These are phyloP conservation scores for Araneus ventricosus DNA, from an alignment of 1,140 invertebrate genomes.

Conservation along the genomic window DNA sequence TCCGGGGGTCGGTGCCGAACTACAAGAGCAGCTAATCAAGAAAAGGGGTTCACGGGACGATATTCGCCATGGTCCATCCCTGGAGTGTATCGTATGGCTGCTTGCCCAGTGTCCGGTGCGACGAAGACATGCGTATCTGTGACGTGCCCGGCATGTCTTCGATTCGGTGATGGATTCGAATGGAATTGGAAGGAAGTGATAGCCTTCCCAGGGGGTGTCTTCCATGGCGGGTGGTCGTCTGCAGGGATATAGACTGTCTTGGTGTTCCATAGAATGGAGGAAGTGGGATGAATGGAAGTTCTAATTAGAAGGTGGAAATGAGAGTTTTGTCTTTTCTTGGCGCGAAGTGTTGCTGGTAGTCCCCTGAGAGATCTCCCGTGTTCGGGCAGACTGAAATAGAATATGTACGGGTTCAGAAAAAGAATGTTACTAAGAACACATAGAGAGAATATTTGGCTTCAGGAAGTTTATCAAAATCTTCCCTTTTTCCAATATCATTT, in stretches of 20 bases:
- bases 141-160: slow-evolving; percentile 36
- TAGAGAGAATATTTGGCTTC: too few species aligned
- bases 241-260: neutral
- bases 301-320: slow-evolving; percentile 20
- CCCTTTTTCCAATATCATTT: too few species aligned
- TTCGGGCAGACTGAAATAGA: neutral
- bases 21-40: slow-evolving; percentile 54
- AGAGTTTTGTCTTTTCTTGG: slow-evolving; percentile 5
- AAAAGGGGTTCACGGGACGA: slow-evolving; percentile 44
- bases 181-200: slow-evolving; percentile 50
- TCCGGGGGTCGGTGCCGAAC: neutral
- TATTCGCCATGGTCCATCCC: neutral
- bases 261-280: neutral
- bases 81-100: slow-evolving; percentile 39
- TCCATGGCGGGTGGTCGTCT: neutral
- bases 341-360: neutral
- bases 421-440: too few species aligned
- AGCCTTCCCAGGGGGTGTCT: neutral
- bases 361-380: neutral
- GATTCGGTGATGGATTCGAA: slow-evolving; percentile 46
- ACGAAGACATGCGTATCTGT: neutral
- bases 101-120: neutral
- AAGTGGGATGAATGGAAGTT: neutral
- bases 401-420: neutral
- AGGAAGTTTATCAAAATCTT: too few species aligned